phyloP scores from a whole-genome alignment of 2,113 vertebrate species.

The Lutjanus erythropterus region DNA sequence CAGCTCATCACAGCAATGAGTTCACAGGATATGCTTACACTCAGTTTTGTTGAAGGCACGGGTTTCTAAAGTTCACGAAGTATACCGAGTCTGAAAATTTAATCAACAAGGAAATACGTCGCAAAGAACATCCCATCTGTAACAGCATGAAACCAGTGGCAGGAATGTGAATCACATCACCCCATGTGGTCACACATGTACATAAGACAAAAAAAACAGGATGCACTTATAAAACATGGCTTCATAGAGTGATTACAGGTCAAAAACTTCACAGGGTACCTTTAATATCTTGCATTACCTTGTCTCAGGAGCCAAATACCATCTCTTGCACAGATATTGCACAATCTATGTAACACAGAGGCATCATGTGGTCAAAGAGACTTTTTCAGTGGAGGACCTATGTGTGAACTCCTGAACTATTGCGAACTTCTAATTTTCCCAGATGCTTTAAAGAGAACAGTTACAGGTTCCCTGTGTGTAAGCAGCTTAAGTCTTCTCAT shows the following conservation, averaged over 20 bases:
- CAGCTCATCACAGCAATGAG: too few relatives aligned
- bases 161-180: not conserved
- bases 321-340: not conserved
- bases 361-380: not conserved
- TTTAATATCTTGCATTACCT: not conserved
- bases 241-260: not conserved
- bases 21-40: too few relatives aligned
- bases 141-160: not conserved
- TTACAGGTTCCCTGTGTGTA: not conserved
- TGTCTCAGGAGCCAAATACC: not conserved
- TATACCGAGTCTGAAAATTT: too few relatives aligned
- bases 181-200: not conserved
- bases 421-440: constrained; percentile 1
- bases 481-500: constrained; percentile 31
- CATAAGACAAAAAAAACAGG: not conserved
- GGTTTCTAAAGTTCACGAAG: too few relatives aligned
- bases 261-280: not conserved
- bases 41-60: too few relatives aligned
- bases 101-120: too few relatives aligned
- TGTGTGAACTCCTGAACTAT: constrained; percentile 1
- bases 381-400: not conserved
- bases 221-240: not conserved
- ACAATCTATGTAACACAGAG: not conserved
- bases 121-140: too few relatives aligned
- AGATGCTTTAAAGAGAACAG: constrained; percentile 1